Base-by-base conservation (phyloP, 2,888 invertebrate genomes). In the Polyommatus icarus region DNA sequence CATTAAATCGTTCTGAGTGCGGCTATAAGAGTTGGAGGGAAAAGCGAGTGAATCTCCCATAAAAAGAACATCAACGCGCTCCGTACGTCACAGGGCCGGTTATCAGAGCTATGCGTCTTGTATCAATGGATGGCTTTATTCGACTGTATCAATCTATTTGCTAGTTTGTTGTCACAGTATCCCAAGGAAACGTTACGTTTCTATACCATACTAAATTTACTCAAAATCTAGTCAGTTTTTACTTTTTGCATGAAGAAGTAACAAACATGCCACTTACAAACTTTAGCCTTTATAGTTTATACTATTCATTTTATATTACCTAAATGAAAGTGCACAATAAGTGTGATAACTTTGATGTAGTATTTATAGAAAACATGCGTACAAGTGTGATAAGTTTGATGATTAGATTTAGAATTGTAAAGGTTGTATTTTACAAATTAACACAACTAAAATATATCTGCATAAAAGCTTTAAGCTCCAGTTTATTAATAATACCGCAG, bases 31-130 rank as follows among this genome's bases (percentile, higher is more conserved):
- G 54, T 54, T 18, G 29, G 24, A 29, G 67, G 29, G 67, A 67
- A 18, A 67, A 12, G 29, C 29, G 29, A 67, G 67, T 29, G 67
- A 67, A 32, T 32, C 67, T 67, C 24, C 29, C 67, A 20, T 67
- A 29, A 10, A 67, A 67, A 67, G 29, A 15, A 67, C 67, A 67
- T 67, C 67, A 67, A 67, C 67, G 67, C 67, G 67, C 24, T 12
- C 12, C 24, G 24, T 18, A 32, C 67, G 18, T 32, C 24, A 61
- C 61, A 12, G 24, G 67, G 24, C 6, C 29, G 67, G 67, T 67
- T 67, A 67, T 32, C 67, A 29, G 29, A 67, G 15, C 67, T 29
- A 61, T 61, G 20, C 61, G 15, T 15, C 67, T 67, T 32, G 29
- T 67, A 32, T 32, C 67, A 32, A 67, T 29, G 67, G 67, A 29